phyloP scores from a whole-genome alignment of 2,888 invertebrate genomes.

The Chymomyza caudatula region DNA sequence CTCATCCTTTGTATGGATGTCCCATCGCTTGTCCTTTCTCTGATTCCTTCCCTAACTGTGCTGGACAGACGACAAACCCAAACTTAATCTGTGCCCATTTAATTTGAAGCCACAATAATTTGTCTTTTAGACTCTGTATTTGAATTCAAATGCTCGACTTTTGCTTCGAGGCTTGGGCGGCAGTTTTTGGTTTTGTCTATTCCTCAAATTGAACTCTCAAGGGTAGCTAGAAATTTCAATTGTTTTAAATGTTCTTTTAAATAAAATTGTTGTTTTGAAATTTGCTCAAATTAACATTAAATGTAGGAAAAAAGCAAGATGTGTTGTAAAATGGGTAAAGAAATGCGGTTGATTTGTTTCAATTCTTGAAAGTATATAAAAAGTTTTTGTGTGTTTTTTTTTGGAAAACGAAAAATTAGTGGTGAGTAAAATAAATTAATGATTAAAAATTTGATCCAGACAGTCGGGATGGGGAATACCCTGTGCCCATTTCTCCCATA shows the following conservation, averaged over 20 bases:
- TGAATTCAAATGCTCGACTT: constrained; percentile 3
- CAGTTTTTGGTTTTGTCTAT: neutral
- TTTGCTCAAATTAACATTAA: neutral
- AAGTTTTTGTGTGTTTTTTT: too few relatives aligned
- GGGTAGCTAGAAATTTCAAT: neutral
- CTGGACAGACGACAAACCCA: too few relatives aligned
- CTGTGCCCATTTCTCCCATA: too few relatives aligned
- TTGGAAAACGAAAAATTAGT: too few relatives aligned
- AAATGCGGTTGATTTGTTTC: neutral
- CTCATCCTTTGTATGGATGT: neutral
- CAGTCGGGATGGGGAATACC: too few relatives aligned
- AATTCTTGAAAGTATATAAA: neutral
- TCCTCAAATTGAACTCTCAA: neutral
- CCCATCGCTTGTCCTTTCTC: neutral
- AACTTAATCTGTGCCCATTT: constrained; percentile 59
- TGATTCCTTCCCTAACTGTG: constrained; percentile 22
- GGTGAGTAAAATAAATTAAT: too few relatives aligned
- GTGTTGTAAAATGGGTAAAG: neutral
- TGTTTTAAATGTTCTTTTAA: neutral
- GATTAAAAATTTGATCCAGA: too few relatives aligned
- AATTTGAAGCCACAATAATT: constrained; percentile 55
- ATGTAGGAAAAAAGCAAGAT: neutral
- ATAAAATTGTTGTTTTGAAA: neutral
- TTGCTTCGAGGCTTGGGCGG: neutral
- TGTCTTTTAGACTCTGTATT: constrained; percentile 27